Percentiles rank a stretch among this genome's conserved stretches.
These are phyloP conservation scores for Pasiphila rectangulata DNA, from an alignment of 2,888 invertebrate species.

Conservation along the genomic window DNA sequence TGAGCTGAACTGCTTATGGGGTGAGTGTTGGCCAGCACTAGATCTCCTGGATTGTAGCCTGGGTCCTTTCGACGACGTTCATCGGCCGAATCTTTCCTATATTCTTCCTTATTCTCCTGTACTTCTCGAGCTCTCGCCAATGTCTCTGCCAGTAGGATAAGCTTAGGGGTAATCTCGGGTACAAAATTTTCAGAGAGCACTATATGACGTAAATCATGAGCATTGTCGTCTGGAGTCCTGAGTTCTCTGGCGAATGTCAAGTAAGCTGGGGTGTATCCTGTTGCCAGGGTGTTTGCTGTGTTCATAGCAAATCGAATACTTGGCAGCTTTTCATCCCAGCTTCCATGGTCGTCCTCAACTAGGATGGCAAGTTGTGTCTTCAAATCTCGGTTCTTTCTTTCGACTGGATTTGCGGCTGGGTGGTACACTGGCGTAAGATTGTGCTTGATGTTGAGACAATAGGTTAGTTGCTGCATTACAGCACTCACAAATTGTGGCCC, in stretches of 20 bases:
- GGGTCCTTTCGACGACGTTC: constrained; percentile 9
- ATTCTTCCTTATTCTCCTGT: constrained; percentile 25
- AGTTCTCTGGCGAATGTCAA: constrained; percentile 39
- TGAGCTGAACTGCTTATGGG: not conserved
- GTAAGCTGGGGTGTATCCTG: constrained; percentile 43
- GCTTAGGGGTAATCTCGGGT: constrained; percentile 20
- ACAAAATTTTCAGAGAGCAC: constrained; percentile 18
- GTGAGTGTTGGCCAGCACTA: not conserved
- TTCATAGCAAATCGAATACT: constrained; percentile 17
- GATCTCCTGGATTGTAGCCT: constrained; percentile 2
- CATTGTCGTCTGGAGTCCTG: constrained; percentile 6
- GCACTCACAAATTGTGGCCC: constrained; percentile 33
- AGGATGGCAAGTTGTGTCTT: constrained; percentile 11
- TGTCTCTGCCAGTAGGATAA: constrained; percentile 9
- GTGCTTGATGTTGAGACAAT: not conserved
- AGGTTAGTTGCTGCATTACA: not conserved
- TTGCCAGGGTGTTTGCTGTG: constrained; percentile 18
- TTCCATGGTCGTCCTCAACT: constrained; percentile 18
- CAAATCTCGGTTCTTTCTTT: constrained; percentile 28
- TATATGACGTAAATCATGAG: constrained; percentile 11
- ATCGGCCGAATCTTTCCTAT: constrained; percentile 19
- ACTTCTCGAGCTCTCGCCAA: constrained; percentile 18
- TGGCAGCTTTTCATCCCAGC: constrained; percentile 17
- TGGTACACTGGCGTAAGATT: constrained; percentile 23
- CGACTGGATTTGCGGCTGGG: constrained; percentile 31